Base-by-base conservation (phyloP, 2,888 invertebrate species). In the Cosmia pyralina region DNA sequence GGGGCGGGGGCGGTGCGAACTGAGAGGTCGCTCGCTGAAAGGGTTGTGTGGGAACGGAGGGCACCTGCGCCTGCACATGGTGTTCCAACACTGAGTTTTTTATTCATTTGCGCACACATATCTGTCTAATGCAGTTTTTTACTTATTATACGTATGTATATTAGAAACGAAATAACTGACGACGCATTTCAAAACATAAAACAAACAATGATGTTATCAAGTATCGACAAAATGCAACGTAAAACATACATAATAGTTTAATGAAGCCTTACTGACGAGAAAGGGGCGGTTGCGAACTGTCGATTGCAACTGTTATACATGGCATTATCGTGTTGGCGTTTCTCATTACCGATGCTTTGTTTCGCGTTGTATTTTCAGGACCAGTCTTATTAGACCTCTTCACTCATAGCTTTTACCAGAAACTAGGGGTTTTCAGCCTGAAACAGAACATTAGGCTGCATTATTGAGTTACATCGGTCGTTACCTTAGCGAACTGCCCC, bases 11-110 rank as follows among this genome's bases (percentile, higher is more conserved):
- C 87, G 91, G 87, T 63, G 72, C 73, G 78, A 81, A 79, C 83
- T 85, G 75, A 90, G 93, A 92, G 93, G 92, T 91, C 88, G 89
- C 89, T 87, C 88, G 92, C 93, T 94, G 94, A 96, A 96, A 96
- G 96, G 96, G 96, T 96, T 96, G 96, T 96, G 96, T 96, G 96
- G 96, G 96, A 96, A 96, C 95, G 90, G 90, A 94, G 94, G 96
- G 96, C 96, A 96, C 96, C 96, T 96, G 96, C 96, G 94, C 86
- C 92, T 93, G 94, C 96, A 96, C 94, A 96, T 96, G 96, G 94
- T 95, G 94, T 92, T 93, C 92, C 92, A 92, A 91, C 92, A 92
- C 87, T 87, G 79, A 85, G 90, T 95, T 95, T 96, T 96, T 96
- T 96, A 92, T 92, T 87, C 93, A 92, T 95, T 94, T 91, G 93